Base-by-base conservation (phyloP, 2,797 vertebrate genomes). In the Esox lucius region DNA sequence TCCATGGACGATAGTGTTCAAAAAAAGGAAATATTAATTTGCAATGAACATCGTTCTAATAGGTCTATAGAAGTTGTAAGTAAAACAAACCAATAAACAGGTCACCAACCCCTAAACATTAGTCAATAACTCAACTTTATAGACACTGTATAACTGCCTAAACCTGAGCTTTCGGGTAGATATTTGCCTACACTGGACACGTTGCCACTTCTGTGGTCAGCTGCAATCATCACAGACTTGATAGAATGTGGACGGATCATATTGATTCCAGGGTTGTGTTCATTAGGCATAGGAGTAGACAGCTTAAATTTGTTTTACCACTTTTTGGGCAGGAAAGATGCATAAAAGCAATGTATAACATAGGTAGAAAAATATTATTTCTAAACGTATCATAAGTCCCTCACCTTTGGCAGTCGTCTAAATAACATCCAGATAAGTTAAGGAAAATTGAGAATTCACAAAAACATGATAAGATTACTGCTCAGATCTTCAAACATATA, bases 131-230 rank as follows among this genome's bases (percentile, higher is more conserved):
- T 13, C 3, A 4, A 59, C 1, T 11, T 26, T 17, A 70, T 33
- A 22, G 33, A 68, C 66, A 42, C 35, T 31, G 33, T 26, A 15
- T 64, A 46, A 13, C 56, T 61, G 26, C 71, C 12, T 61, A 22
- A 28, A 46, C 68, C 48, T 70, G 69, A n/a, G 17, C 49, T 70
- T 56, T 28, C 19, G 68, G 46, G 46, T 53, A 56, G 17, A 16
- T 22, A 33, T 12, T 16, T 4, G 26, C n/a, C 48, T 49, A 48
- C 56, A 19, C 31, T 53, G 16, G 64, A 66, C 7, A 17, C 66
- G 28, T 28, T 66, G 49, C 28, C 48, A 22, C 19, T 70, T 51
- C 33, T 49, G 49, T 31, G 68, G 46, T 2, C 1, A 5, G 62
- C 6, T 65, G 68, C 49, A 7, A 24, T 70, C 48, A 11, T 46